Conservation (phyloP, 2,888 invertebrate genomes). For the Epirrhoe alternata region DNA sequence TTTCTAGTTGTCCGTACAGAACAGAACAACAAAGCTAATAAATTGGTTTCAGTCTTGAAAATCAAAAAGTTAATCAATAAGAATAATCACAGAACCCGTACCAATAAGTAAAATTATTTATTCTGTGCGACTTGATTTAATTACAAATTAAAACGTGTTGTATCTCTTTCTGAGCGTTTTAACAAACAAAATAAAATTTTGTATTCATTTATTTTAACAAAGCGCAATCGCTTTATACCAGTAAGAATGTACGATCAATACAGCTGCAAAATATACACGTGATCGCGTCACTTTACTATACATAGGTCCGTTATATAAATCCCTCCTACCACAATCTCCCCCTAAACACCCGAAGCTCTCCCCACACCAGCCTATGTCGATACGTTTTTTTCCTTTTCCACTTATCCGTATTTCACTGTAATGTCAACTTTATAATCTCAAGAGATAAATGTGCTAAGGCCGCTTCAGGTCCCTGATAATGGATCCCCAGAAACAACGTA, state of each 20-base stretch:
- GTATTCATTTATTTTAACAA: slow-evolving; percentile 27
- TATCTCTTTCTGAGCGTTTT: neutral
- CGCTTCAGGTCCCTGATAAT: neutral
- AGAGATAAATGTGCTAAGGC: neutral
- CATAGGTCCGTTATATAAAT: slow-evolving; percentile 66
- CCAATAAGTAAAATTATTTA: no score
- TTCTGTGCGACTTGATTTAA: neutral
- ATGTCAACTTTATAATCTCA: slow-evolving; percentile 40
- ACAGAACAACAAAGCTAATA: no score
- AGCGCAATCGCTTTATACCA: slow-evolving; percentile 61
- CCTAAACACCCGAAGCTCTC: slow-evolving; percentile 68
- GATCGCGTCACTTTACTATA: slow-evolving; percentile 78
- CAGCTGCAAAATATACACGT: slow-evolving; percentile 84
- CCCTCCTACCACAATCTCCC: slow-evolving; percentile 77
- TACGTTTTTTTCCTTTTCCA: slow-evolving; percentile 68
- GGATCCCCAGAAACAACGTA: neutral
- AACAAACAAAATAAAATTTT: neutral
- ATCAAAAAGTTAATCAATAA: no score
- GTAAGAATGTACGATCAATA: slow-evolving; percentile 80
- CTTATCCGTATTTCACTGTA: slow-evolving; percentile 51
- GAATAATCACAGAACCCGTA: no score
- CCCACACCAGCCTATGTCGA: slow-evolving; percentile 70
- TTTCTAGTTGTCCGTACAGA: no score
- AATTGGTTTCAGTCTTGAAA: no score
- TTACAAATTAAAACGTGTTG: neutral